Evolutionary conservation across 2,797 vertebrate genomes (phyloP), one percentile per base, ranked within the genome.

Genomic region (Dendrocincla tyrannina): DNA sequence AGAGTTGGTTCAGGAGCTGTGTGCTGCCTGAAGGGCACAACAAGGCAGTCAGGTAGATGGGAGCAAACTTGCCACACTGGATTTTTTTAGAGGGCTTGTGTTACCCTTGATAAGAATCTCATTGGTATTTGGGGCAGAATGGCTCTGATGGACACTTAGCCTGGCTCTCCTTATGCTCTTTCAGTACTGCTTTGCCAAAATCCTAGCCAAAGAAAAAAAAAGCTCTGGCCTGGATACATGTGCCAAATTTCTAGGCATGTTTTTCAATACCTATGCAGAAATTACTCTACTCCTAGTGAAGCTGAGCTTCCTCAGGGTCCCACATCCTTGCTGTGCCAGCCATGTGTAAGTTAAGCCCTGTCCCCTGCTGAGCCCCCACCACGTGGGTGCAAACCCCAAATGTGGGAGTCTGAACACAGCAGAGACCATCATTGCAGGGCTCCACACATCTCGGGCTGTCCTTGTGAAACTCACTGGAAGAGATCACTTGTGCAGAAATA

Each of bases 41-140:
- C 47, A 30, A 2, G 52, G n/a, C 50, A 70, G 58, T 63, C 41
- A 59, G 44, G 41, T 32, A 85, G 59, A 85, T 91, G 83, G 88
- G 35, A 96, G 24, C 30, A 85, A 94, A 94, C 94, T 94, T 92
- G 91, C 89, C 82, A 79, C 53, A 8, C 96, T 66, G 84, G 89
- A 90, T 94, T 96, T 95, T 94, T 95, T 74, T 85, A 2, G 52
- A 95, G 52, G 79, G 91, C 35, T 93, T 89, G 49, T 82, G 70
- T 74, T 94, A 77, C 47, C 37, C 52, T 58, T 15, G 80, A 94
- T 93, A 86, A 92, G 88, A 87, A 96, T 97, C 96, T 86, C 30
- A 0, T 33, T 75, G 93, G 88, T 94, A 94, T 96, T 95, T 87
- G 93, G 42, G 82, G 35, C 37, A 91, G 49, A 89, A 95, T 37